Conservation (phyloP, 2,888 invertebrate species). For the Drosophila neotestacea region DNA sequence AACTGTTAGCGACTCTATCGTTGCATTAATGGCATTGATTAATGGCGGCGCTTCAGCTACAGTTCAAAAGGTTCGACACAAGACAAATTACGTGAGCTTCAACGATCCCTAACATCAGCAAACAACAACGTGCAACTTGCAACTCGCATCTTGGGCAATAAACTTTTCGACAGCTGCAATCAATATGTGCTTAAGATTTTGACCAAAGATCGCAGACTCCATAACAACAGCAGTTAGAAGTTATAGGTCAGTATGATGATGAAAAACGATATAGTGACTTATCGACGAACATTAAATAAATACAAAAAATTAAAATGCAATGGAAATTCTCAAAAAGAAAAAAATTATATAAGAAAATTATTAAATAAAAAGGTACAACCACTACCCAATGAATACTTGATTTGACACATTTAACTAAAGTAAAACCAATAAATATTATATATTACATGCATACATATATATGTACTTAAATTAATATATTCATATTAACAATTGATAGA, state of each 20-base stretch:
- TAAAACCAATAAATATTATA: too few species aligned
- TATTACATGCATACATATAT: too few species aligned
- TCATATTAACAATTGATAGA: not conserved
- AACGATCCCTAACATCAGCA: not conserved
- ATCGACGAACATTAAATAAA: not conserved
- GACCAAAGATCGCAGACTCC: slow-evolving; percentile 29
- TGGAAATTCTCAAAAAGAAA: not conserved
- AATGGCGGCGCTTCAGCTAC: slow-evolving; percentile 47
- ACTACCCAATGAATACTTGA: too few species aligned
- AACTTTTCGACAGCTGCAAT: slow-evolving; percentile 41
- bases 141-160: slow-evolving; percentile 26
- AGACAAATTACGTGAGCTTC: slow-evolving; percentile 51
- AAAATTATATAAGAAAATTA: too few species aligned
- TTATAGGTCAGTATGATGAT: slow-evolving; percentile 18
- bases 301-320: not conserved
- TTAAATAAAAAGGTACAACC: too few species aligned
- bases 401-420: too few species aligned
- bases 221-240: slow-evolving; percentile 21
- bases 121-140: slow-evolving; percentile 2
- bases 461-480: too few species aligned
- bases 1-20: slow-evolving; percentile 40
- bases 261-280: not conserved
- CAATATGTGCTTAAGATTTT: slow-evolving; percentile 37
- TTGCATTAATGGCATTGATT: slow-evolving; percentile 60
- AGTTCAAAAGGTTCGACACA: slow-evolving; percentile 57